Conservation (phyloP, 1,140 invertebrate genomes). For the Drosophila nigrodunni region DNA sequence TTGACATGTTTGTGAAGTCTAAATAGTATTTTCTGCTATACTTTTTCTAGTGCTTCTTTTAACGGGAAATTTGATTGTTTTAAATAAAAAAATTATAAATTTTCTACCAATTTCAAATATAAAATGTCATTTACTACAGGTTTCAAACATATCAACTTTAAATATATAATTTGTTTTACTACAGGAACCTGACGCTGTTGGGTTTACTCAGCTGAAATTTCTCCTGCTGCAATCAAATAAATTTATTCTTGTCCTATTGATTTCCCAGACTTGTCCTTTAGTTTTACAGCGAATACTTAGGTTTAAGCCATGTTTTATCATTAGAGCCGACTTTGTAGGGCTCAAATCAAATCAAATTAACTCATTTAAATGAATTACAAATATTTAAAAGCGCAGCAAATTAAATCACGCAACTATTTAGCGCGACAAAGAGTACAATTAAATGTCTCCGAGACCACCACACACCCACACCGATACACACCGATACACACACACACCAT, state of each 20-base stretch:
- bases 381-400: slow-evolving; percentile 75
- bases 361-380: slow-evolving; percentile 75
- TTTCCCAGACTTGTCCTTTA: slow-evolving; percentile 1
- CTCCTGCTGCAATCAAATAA: background rate
- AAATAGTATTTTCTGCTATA: too few relatives aligned
- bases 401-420: slow-evolving; percentile 82
- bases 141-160: too few relatives aligned
- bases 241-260: slow-evolving; percentile 13
- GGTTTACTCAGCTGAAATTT: too few relatives aligned
- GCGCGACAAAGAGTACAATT: slow-evolving; percentile 79
- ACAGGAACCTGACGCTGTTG: too few relatives aligned
- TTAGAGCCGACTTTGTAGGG: slow-evolving; percentile 4
- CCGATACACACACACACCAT: background rate
- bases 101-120: too few relatives aligned
- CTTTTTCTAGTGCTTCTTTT: too few relatives aligned
- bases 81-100: too few relatives aligned
- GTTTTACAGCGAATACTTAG: background rate
- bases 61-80: too few relatives aligned
- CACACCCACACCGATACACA: background rate
- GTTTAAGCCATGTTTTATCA: slow-evolving; percentile 10
- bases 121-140: too few relatives aligned
- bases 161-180: too few relatives aligned
- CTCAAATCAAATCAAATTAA: slow-evolving; percentile 59
- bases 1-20: too few relatives aligned
- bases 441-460: slow-evolving; percentile 42